Evolutionary conservation across 2,888 invertebrate species (phyloP).

Genomic region (Baccha elongata): DNA sequence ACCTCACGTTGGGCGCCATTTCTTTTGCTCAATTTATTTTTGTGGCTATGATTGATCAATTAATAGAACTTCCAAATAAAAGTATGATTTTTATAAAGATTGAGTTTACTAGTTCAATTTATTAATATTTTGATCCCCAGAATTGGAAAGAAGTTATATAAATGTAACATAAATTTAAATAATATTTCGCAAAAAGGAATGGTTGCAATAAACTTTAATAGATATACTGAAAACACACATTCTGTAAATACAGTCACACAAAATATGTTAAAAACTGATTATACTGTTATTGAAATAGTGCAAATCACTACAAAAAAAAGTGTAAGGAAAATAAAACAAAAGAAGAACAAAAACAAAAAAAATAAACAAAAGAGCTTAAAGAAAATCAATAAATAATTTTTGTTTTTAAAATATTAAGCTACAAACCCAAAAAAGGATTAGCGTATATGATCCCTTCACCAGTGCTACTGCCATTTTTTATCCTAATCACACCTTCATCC

Average conservation of each 20-base stretch:
- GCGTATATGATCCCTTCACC: slow-evolving; percentile 81
- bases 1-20: background rate
- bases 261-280: slow-evolving; percentile 3
- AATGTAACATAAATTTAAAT: too few species aligned
- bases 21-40: background rate
- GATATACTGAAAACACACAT: background rate
- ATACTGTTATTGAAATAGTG: slow-evolving; percentile 3
- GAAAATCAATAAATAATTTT: background rate
- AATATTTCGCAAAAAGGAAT: too few species aligned
- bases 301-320: slow-evolving; percentile 1
- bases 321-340: too few species aligned
- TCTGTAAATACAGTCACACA: slow-evolving; percentile 10
- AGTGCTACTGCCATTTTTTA: slow-evolving; percentile 76
- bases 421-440: slow-evolving; percentile 83
- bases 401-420: slow-evolving; percentile 70
- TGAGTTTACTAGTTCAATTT: too few species aligned
- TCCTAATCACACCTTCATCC: slow-evolving; percentile 77
- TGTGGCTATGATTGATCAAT: background rate
- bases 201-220: slow-evolving; percentile 23
- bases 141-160: too few species aligned
- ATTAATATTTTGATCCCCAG: too few species aligned
- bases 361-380: background rate
- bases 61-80: too few species aligned
- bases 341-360: slow-evolving; percentile 30
- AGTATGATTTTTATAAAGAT: too few species aligned